Evolutionary conservation across 2,797 vertebrate species (phyloP).

Genomic region (Chloroceryle amazona): DNA sequence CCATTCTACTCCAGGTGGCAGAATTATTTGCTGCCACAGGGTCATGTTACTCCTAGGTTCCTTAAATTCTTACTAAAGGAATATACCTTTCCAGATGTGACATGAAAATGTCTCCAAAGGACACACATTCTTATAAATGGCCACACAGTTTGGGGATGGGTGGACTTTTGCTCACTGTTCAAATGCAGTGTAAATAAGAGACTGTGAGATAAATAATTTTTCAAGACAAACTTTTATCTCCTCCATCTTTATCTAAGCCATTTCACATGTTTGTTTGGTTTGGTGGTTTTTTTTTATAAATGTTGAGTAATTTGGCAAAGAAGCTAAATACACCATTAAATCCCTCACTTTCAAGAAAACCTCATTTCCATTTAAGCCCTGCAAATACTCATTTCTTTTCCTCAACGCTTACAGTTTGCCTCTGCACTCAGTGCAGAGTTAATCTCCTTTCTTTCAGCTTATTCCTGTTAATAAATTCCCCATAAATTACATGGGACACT

Average conservation of each 20-base stretch:
- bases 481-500: neutral
- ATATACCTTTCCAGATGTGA: slow-evolving; percentile 48
- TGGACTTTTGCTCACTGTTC: neutral
- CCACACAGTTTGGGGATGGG: neutral
- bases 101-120: neutral
- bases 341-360: neutral
- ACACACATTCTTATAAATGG: neutral
- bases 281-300: neutral
- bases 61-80: slow-evolving; percentile 52
- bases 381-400: neutral
- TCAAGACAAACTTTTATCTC: neutral
- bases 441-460: neutral
- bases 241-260: neutral
- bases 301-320: neutral
- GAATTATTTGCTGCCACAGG: slow-evolving; percentile 63
- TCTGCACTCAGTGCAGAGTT: neutral
- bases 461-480: neutral
- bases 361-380: neutral
- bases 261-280: neutral
- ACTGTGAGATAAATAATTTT: neutral
- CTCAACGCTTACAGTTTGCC: neutral
- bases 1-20: slow-evolving; percentile 39
- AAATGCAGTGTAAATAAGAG: neutral
- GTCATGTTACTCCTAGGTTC: slow-evolving; percentile 21
- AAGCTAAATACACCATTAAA: neutral